Base-by-base conservation (phyloP, 2,797 vertebrate genomes). In the Squalus acanthias region DNA sequence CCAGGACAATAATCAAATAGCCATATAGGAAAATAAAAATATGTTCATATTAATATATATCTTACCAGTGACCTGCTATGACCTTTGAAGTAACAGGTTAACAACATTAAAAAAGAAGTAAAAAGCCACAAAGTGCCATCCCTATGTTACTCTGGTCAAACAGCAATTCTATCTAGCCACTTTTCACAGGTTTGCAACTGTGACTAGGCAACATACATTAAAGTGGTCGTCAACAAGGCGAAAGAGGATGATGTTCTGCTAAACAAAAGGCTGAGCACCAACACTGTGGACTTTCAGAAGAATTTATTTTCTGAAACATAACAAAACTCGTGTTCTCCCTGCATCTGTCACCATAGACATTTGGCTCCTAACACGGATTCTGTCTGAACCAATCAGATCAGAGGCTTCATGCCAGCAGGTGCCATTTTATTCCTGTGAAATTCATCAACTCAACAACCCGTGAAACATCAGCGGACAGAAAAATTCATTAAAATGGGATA, bases 391-490 rank as follows among this genome's bases (percentile, higher is more conserved):
- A 98, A 98, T 98, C 97, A 97, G 97, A 97, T 96, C 96, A 96
- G 96, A 97, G 97, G 96, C 96, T 97, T 53, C 79, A n/a, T 98
- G 98, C 98, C 98, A 98, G 97, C 98, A 98, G 98, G 98, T 98
- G 98, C 97, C 97, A 96, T 98, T 98, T 97, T 97, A 97, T 97
- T 96, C 96, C 97, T 97, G 98, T 97, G 98, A 98, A 97, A 98
- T 98, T 98, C 97, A 98, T 98, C 98, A 98, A 98, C 98, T 97
- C 98, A 98, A 98, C 97, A 96, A 97, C 97, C 97, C 97, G 96
- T 97, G 96, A 97, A 74, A 96, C 97, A 97, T 97, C 97, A 97
- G 97, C 97, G 96, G 97, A 97, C 97, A 98, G 97, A 97, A 96
- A 97, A 97, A 98, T 98, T 97, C 98, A 97, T 98, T 98, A 97